A percentile compares a stretch with the other conserved stretches of the same genome.
phyloP scores from a whole-genome alignment of 2,797 vertebrate genomes.

The Spondyliosoma cantharus region DNA sequence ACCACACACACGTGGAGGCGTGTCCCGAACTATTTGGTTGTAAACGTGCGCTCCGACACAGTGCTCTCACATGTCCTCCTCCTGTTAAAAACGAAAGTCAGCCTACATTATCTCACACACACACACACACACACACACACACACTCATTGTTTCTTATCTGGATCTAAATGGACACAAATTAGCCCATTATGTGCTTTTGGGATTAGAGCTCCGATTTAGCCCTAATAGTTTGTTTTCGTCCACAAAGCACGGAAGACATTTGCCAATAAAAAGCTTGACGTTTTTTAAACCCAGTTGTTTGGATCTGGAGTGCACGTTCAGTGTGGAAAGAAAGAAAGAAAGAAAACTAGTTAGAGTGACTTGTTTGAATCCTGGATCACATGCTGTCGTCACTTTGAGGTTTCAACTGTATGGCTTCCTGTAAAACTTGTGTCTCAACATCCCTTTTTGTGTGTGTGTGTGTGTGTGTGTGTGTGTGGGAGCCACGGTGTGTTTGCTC shows the following conservation, averaged over 20 bases:
- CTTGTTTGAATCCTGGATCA: constrained; percentile 22
- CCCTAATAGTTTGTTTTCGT: constrained; percentile 66
- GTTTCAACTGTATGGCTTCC: constrained; percentile 63
- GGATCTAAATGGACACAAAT: constrained; percentile 77
- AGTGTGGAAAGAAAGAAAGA: background rate
- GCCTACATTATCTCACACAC: constrained; percentile 9
- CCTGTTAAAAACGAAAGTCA: constrained; percentile 43
- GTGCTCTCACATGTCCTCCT: constrained; percentile 23
- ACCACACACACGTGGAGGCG: background rate
- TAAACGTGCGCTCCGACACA: constrained; percentile 18
- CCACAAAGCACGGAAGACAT: constrained; percentile 44
- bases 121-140: constrained; percentile 28
- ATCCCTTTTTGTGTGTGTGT: constrained; percentile 38
- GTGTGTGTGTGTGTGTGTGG: background rate
- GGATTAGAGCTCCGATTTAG: constrained; percentile 73
- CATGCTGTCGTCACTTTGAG: constrained; percentile 36
- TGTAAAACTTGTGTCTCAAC: constrained; percentile 69
- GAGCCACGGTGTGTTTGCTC: constrained; percentile 42
- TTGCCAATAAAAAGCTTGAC: constrained; percentile 51
- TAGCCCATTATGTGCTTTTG: constrained; percentile 75
- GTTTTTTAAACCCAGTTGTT: constrained; percentile 42
- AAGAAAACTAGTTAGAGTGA: background rate
- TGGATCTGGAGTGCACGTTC: constrained; percentile 26
- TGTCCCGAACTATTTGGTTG: constrained; percentile 29
- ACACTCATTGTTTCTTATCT: constrained; percentile 65